A percentile compares a stretch with the other conserved stretches of the same genome.
Conservation (phyloP, 2,888 invertebrate species). For the Leucophora obtusa region DNA sequence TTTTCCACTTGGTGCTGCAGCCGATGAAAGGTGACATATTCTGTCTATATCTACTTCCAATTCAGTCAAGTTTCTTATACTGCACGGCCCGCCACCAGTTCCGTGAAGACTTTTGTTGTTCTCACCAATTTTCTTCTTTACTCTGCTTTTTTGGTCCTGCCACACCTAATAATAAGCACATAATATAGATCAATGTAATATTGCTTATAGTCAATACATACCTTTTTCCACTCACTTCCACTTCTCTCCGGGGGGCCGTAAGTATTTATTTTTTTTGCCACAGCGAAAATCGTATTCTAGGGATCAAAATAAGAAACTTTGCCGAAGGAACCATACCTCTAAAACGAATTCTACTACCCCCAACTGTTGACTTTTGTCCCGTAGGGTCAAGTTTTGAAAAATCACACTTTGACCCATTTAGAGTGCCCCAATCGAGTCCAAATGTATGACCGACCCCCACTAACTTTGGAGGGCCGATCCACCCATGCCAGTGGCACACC, state of each 20-base stretch:
- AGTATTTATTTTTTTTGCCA: too few species aligned
- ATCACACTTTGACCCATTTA: too few species aligned
- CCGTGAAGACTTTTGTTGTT: slow-evolving; percentile 29
- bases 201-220: not conserved
- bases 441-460: too few species aligned
- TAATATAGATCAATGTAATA: not conserved
- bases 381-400: too few species aligned
- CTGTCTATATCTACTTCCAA: slow-evolving; percentile 10
- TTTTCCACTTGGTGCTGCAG: not conserved
- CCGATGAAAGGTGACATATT: slow-evolving; percentile 16
- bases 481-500: too few species aligned
- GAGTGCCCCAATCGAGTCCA: too few species aligned
- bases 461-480: too few species aligned
- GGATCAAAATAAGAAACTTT: too few species aligned
- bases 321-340: too few species aligned
- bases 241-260: slow-evolving; percentile 16
- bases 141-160: not conserved
- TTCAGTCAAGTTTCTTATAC: not conserved
- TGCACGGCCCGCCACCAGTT: slow-evolving; percentile 11
- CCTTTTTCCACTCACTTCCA: slow-evolving; percentile 30
- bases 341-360: too few species aligned
- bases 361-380: too few species aligned
- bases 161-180: not conserved
- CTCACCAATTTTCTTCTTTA: slow-evolving; percentile 16
- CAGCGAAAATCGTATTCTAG: too few species aligned